Evolutionary conservation across 2,113 vertebrate species (phyloP).

Genomic region (human (Homo sapiens)): GRCh38 chr12:29689001-29689500

Average conservation of each 20-base stretch:
- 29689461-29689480: no score
- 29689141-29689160: not conserved
- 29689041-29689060: not conserved
- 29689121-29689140: not conserved
- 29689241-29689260: not conserved
- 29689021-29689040: not conserved
- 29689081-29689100: not conserved
- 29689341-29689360: no score
- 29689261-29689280: not conserved
- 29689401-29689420: no score
- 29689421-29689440: no score
- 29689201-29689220: not conserved
- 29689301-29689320: no score
- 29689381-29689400: no score
- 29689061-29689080: not conserved
- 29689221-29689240: not conserved
- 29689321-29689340: no score
- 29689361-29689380: no score
- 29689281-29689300: no score
- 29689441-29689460: no score
- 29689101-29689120: not conserved
- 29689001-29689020: no score
- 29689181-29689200: not conserved
- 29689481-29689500: no score
- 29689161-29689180: not conserved